These are phyloP conservation scores for Gerris lacustris DNA, from an alignment of 2,888 invertebrate species.

Conservation along the genomic window DNA sequence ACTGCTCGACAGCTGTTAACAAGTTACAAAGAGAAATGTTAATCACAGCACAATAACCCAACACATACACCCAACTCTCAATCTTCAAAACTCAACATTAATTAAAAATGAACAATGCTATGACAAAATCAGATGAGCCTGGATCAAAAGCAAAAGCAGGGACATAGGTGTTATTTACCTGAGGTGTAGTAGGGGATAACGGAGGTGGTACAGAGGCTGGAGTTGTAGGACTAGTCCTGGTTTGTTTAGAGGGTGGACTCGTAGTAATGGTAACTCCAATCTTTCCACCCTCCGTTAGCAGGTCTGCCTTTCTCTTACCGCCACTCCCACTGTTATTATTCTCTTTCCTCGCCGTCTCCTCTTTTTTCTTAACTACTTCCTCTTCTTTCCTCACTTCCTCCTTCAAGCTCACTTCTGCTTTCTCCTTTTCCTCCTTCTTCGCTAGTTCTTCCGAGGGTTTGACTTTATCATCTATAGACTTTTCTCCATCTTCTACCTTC, in stretches of 20 bases:
- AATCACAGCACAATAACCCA: too few species aligned
- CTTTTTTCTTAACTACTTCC: slow-evolving; percentile 19
- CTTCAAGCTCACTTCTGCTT: slow-evolving; percentile 6
- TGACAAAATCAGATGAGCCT: too few species aligned
- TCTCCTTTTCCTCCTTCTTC: slow-evolving; percentile 17
- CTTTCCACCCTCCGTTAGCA: slow-evolving; percentile 74
- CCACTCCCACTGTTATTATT: neutral
- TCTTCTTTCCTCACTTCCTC: slow-evolving; percentile 43
- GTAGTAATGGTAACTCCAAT: slow-evolving; percentile 84
- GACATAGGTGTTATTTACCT: neutral
- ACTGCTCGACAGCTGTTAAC: neutral
- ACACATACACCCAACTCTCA: too few species aligned
- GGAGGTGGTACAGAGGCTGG: slow-evolving; percentile 1
- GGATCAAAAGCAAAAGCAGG: too few species aligned
- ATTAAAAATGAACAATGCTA: too few species aligned
- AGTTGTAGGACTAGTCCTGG: neutral
- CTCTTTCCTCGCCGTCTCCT: slow-evolving; percentile 15
- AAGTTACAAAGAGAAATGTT: too few species aligned
- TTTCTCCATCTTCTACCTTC: slow-evolving; percentile 31
- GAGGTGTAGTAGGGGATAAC: neutral
- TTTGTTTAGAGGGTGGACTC: slow-evolving; percentile 38
- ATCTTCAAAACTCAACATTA: too few species aligned
- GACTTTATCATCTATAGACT: slow-evolving; percentile 27
- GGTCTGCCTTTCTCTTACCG: slow-evolving; percentile 70
- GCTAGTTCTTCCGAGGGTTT: slow-evolving; percentile 17